These are phyloP conservation scores for Okapia johnstoni DNA, from an alignment of 2,113 vertebrate genomes.

Conservation along the genomic window DNA sequence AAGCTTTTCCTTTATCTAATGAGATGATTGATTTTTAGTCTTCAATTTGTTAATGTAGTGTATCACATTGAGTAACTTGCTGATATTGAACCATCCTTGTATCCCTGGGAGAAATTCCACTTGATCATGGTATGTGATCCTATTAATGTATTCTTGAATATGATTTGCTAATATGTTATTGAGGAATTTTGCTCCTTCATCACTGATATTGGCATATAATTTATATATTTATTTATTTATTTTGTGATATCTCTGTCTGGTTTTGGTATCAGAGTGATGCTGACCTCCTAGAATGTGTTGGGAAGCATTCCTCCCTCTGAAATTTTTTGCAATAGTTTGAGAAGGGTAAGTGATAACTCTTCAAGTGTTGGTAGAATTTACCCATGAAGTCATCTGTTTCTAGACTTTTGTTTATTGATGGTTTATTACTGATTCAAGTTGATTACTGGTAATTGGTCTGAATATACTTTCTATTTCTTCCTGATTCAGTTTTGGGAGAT, in stretches of 20 bases:
- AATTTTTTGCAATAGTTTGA: neutral
- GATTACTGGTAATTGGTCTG: neutral
- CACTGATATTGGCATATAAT: neutral
- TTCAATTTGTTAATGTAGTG: neutral
- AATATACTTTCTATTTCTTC: neutral
- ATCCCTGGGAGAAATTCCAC: neutral
- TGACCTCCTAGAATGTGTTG: neutral
- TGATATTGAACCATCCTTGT: neutral
- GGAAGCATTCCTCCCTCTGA: neutral
- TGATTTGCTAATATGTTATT: neutral
- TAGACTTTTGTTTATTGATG: neutral
- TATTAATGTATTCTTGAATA: neutral
- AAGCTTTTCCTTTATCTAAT: neutral
- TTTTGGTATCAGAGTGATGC: neutral
- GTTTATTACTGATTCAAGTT: neutral
- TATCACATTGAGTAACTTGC: neutral
- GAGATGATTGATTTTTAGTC: neutral
- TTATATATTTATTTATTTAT: neutral
- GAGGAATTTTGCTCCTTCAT: neutral
- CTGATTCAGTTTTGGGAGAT: neutral
- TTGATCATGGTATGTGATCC: neutral
- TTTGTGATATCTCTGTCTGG: neutral
- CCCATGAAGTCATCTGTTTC: neutral
- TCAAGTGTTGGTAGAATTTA: neutral
- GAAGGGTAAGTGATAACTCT: neutral